Conservation (phyloP, 2,888 invertebrate species). For the Drosophila yooni region DNA sequence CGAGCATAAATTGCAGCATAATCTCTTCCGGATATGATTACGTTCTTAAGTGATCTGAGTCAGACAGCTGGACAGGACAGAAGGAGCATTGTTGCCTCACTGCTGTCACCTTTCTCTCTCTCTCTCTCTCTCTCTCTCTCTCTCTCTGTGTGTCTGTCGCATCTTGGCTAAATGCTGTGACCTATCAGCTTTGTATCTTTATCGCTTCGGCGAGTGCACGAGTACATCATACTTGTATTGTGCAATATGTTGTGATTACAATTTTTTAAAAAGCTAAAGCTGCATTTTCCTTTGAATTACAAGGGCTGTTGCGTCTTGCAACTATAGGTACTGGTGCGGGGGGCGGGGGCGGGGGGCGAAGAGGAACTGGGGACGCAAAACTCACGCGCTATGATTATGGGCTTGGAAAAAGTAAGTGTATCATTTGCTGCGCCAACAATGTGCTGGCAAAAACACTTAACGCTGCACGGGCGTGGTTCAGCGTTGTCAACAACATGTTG, state of each 20-base stretch:
- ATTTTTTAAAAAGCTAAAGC: conserved; percentile 82
- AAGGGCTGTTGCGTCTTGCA: conserved; percentile 45
- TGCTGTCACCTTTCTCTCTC: conserved; percentile 29
- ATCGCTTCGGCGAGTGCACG: conserved; percentile 35
- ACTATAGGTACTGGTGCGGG: background rate
- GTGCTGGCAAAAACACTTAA: conserved; percentile 68
- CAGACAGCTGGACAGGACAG: conserved; percentile 44
- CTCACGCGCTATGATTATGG: conserved; percentile 40
- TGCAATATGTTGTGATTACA: conserved; percentile 79
- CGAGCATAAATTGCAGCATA: conserved; percentile 75
- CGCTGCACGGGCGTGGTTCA: conserved; percentile 41
- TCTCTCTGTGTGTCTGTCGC: conserved; percentile 6
- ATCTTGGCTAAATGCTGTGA: conserved; percentile 74
- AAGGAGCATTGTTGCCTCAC: conserved; percentile 50
- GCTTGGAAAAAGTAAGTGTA: conserved; percentile 53
- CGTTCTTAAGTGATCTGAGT: conserved; percentile 72
- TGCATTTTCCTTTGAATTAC: conserved; percentile 81
- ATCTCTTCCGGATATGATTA: conserved; percentile 83
- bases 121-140: conserved; percentile 1
- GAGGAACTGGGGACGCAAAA: background rate
- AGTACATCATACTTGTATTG: conserved; percentile 37
- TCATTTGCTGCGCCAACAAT: conserved; percentile 60
- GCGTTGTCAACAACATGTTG: conserved; percentile 43
- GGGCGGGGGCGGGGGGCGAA: too few species aligned
- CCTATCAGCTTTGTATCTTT: conserved; percentile 82